Evolutionary conservation across 2,888 invertebrate genomes (phyloP), one percentile per base, ranked within the genome.

Genomic region (Drosophila glabriapex): DNA sequence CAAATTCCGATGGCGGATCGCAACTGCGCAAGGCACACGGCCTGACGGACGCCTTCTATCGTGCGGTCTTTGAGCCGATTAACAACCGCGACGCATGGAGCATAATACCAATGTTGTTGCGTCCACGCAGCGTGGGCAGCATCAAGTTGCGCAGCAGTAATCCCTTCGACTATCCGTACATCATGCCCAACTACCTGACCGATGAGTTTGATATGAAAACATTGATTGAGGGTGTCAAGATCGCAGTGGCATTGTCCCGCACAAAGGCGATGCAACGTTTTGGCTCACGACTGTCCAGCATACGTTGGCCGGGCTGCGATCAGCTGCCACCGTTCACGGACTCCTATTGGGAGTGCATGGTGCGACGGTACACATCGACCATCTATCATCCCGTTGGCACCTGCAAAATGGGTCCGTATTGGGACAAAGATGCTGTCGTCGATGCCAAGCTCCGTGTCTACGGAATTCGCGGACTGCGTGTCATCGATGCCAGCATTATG

Each of bases 181-280:
- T 99, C 65, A 96, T 98, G 86, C 98, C 99, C 0, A 99, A 99
- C 92, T 99, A 99, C 91, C 95, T 99, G 88, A 93, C 95, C 25
- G 97, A 97, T 65, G 95, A 97, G 28, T 94, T 95, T 74, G 99
- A 99, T 84, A 94, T 97, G 76, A 96, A 96, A 74, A 96, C 96
- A 0, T 93, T 98, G 49, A 94, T 98, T 0, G 98, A 98, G 93
- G 98, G 98, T 0, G 97, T 96, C 0, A 98, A 98, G 93, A 96
- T 98, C 28, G 97, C 95, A 0, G 94, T 98, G 0, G 96, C 97
- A 0, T 92, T 98, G n/a, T 97, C 97, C 10, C 95, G 95, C 82
- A 98, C 98, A 0, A 94, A 95, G 55, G 95, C 97, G 0, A 97
- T 98, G 93, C 95, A 95, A 83, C 94, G 95, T 64, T 96, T 96